Evolutionary conservation across 2,888 invertebrate species (phyloP), one percentile per base, ranked within the genome.

Genomic region (Oeneis ivallda): DNA sequence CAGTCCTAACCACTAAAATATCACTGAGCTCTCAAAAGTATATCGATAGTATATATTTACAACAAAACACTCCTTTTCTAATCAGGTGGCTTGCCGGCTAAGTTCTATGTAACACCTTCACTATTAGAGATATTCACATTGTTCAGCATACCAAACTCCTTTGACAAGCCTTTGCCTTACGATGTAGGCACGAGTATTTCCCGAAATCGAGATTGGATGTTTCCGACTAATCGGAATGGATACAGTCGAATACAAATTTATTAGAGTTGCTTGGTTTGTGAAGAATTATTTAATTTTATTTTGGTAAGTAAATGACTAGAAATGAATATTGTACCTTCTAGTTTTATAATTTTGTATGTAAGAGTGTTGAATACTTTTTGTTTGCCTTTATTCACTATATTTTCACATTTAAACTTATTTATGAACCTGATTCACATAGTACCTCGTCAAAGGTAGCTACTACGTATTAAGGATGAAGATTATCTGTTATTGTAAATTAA

Each of bases 181-280:
- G n/a, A n/a, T n/a, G n/a, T n/a, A n/a, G n/a, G n/a, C n/a, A 26
- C 26, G 26, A 26, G n/a, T n/a, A 26, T 26, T 26, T 26, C 26
- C 26, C 5, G 5, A 26, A 26, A 26, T 26, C 5, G 26, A n/a
- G n/a, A 26, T 26, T 26, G 26, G 26, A 26, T 26, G 26, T n/a
- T n/a, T n/a, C n/a, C n/a, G n/a, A n/a, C n/a, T 15, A 9, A 15
- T 15, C 15, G 15, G 3, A 17, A 47, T 9, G 9, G 15, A 47
- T 17, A 26, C 26, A 50, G 9, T 11, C 9, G 5, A 9, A 56
- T 56, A 50, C 49, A 49, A 60, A 60, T 60, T 49, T 13, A 60
- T 60, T 60, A 60, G 59, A 60, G 49, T 60, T 60, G 59, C 37
- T 47, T 34, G 43, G n/a, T 19, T 37, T 37, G 37, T 54, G 54